Evolutionary conservation across 2,888 invertebrate species (phyloP).

Genomic region (Nesidiocoris tenuis): DNA sequence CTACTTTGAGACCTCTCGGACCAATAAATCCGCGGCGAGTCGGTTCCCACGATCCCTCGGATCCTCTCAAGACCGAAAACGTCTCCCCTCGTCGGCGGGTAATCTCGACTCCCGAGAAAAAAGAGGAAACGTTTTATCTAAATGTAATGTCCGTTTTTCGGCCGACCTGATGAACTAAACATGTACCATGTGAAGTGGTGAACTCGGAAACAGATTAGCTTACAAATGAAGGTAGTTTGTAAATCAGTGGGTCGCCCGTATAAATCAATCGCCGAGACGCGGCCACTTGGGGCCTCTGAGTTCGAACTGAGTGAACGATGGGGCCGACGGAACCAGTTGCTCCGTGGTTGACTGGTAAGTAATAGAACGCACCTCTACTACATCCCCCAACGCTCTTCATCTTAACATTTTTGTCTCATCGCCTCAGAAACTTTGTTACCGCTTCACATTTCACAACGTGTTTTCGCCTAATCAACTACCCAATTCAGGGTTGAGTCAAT

Average conservation of each 20-base stretch:
- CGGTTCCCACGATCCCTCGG: conserved; percentile 31
- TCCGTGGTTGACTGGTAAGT: too few relatives aligned
- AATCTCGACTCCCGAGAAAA: neutral
- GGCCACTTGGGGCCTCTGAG: neutral
- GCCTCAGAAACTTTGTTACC: too few relatives aligned
- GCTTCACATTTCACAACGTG: too few relatives aligned
- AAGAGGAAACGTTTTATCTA: conserved; percentile 36
- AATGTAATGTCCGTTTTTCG: conserved; percentile 31
- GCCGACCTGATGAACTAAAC: conserved; percentile 39
- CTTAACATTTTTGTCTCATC: too few relatives aligned
- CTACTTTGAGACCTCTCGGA: neutral
- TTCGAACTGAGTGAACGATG: neutral
- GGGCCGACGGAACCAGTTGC: neutral
- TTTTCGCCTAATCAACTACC: too few relatives aligned
- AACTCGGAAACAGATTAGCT: conserved; percentile 36
- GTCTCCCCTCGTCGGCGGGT: neutral
- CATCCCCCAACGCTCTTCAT: too few relatives aligned
- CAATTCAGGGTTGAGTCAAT: too few relatives aligned
- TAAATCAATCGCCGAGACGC: conserved; percentile 39
- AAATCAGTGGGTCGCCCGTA: conserved; percentile 41
- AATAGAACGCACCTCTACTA: too few relatives aligned
- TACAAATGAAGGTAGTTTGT: conserved; percentile 44
- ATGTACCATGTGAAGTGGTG: conserved; percentile 32
- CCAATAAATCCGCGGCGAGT: neutral
- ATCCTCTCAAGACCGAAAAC: neutral